Evolutionary conservation across 2,888 invertebrate genomes (phyloP).

Genomic region (Leuctra nigra): DNA sequence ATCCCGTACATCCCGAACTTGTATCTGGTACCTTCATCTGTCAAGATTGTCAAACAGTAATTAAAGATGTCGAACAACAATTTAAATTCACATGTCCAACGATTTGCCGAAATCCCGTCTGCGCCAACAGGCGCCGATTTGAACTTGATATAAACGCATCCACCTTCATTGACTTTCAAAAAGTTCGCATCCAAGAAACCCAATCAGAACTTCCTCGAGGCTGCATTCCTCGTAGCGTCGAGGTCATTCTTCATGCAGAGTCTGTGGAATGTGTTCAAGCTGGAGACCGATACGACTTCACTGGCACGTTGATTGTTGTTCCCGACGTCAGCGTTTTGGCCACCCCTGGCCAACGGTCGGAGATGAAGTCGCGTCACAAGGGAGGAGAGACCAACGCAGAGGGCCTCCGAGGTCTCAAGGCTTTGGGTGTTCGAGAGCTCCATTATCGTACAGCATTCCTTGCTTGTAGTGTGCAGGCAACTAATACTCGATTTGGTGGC

Average conservation of each 20-base stretch:
- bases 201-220: slow-evolving; percentile 95
- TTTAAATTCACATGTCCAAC: slow-evolving; percentile 96
- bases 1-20: slow-evolving; percentile 97
- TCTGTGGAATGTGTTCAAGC: slow-evolving; percentile 94
- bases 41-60: slow-evolving; percentile 89
- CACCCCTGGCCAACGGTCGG: slow-evolving; percentile 80
- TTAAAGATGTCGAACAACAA: slow-evolving; percentile 94
- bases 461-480: slow-evolving; percentile 84
- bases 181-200: slow-evolving; percentile 94
- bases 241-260: slow-evolving; percentile 91
- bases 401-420: slow-evolving; percentile 81
- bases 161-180: slow-evolving; percentile 96
- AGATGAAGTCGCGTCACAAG: slow-evolving; percentile 67
- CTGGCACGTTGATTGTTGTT: slow-evolving; percentile 92
- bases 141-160: slow-evolving; percentile 90
- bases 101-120: slow-evolving; percentile 94
- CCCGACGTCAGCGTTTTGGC: slow-evolving; percentile 89
- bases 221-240: slow-evolving; percentile 90
- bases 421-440: slow-evolving; percentile 79
- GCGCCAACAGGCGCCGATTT: slow-evolving; percentile 85
- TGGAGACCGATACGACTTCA: slow-evolving; percentile 81
- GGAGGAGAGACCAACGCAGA: slow-evolving; percentile 67
- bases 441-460: slow-evolving; percentile 88
- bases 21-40: slow-evolving; percentile 83
- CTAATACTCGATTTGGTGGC: slow-evolving; percentile 82